Evolutionary conservation across 2,888 invertebrate genomes (phyloP).

Genomic region (Dryomyza anilis): DNA sequence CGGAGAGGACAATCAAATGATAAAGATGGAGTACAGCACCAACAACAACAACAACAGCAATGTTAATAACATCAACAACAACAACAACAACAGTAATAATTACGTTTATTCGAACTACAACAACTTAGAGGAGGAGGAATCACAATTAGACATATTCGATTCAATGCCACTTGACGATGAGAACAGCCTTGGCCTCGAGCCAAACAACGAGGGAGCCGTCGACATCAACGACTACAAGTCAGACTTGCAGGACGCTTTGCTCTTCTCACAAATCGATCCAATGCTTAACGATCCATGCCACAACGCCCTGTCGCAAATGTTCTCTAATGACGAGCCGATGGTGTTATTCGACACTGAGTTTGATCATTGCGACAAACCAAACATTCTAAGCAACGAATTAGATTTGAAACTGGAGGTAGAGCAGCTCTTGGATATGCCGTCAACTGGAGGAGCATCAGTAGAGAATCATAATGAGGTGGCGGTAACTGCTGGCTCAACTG

Average conservation of each 20-base stretch:
- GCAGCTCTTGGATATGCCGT: neutral
- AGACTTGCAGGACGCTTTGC: constrained; percentile 16
- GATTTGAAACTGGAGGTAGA: neutral
- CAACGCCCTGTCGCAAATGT: constrained; percentile 28
- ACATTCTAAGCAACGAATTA: too few species aligned
- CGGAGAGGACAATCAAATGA: constrained; percentile 36
- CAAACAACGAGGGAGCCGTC: constrained; percentile 35
- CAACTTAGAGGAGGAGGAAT: constrained; percentile 10
- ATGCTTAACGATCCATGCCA: constrained; percentile 15
- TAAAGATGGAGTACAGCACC: constrained; percentile 42
- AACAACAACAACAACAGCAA: constrained; percentile 36
- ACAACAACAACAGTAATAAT: constrained; percentile 32
- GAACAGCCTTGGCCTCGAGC: constrained; percentile 32
- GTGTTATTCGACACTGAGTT: constrained; percentile 22
- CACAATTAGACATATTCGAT: too few species aligned
- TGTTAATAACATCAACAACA: constrained; percentile 20
- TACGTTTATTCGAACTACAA: constrained; percentile 1
- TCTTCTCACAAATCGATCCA: constrained; percentile 30
- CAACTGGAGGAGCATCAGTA: too few species aligned
- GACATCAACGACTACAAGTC: constrained; percentile 34
- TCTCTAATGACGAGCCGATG: constrained; percentile 29
- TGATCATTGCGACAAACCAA: constrained; percentile 3
- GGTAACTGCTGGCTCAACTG: neutral
- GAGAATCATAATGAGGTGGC: neutral
- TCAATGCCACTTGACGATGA: constrained; percentile 8